Percentiles rank a stretch among this genome's conserved stretches.
These are phyloP conservation scores for Aphelocoma californica DNA, from an alignment of 2,797 vertebrate species.

Conservation along the genomic window DNA sequence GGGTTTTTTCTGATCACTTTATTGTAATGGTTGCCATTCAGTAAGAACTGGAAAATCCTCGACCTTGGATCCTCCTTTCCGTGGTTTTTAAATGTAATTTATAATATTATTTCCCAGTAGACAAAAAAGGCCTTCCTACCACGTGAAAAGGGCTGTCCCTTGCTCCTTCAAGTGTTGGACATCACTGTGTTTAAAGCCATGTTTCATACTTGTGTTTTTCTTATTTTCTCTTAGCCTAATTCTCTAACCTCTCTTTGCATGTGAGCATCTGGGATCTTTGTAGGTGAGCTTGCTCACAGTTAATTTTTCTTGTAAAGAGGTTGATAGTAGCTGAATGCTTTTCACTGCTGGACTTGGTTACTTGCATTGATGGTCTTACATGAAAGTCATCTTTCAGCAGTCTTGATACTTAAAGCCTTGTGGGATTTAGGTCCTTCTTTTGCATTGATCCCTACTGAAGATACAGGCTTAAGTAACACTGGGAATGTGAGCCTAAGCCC, in stretches of 20 bases:
- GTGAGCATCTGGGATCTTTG: neutral
- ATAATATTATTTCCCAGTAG: neutral
- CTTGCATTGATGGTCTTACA: neutral
- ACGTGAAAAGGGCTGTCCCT: neutral
- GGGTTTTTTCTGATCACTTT: neutral
- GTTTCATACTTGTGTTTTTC: neutral
- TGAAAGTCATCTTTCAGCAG: neutral
- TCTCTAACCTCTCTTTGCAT: neutral
- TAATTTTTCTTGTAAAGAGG: neutral
- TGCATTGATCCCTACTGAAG: neutral
- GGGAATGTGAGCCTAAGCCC: neutral
- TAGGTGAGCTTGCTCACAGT: neutral
- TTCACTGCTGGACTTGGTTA: neutral
- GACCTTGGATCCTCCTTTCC: neutral
- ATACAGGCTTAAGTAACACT: neutral
- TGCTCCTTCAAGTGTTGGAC: neutral
- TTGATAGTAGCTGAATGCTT: neutral
- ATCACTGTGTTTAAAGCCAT: neutral
- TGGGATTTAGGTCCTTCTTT: neutral
- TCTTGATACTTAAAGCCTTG: neutral
- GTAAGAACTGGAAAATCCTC: neutral
- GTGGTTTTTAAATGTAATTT: neutral
- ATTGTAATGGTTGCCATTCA: neutral
- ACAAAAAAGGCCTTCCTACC: neutral
- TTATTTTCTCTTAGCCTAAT: neutral